These are phyloP conservation scores for Myotis daubentonii DNA, from an alignment of 2,797 vertebrate genomes.

Conservation along the genomic window DNA sequence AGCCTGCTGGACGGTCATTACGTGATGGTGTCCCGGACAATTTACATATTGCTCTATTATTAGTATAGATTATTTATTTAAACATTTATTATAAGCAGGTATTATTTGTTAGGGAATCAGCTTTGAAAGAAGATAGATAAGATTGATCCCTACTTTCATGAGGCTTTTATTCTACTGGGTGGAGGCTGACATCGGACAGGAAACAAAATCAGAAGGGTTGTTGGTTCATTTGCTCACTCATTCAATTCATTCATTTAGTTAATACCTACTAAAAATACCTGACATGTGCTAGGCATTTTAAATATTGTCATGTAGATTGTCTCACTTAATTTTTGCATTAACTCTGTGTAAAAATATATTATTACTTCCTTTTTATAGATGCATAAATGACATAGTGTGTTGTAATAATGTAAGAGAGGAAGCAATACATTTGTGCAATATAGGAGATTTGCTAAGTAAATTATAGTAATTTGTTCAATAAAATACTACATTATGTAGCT, in stretches of 20 bases:
- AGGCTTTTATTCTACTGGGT: slow-evolving; percentile 11
- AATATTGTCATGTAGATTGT: slow-evolving; percentile 29
- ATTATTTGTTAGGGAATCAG: neutral
- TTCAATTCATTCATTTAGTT: slow-evolving; percentile 48
- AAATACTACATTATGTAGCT: slow-evolving; percentile 26
- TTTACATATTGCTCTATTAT: too few relatives aligned
- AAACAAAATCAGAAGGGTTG: slow-evolving; percentile 3
- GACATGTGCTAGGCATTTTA: neutral
- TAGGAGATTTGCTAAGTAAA: slow-evolving; percentile 45
- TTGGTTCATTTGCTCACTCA: neutral
- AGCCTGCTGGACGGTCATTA: too few relatives aligned
- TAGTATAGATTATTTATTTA: too few relatives aligned
- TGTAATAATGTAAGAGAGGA: slow-evolving; percentile 35
- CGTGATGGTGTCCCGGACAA: too few relatives aligned
- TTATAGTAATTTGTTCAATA: slow-evolving; percentile 27
- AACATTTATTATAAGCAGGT: too few relatives aligned
- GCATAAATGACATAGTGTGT: slow-evolving; percentile 38
- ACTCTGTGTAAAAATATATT: neutral
- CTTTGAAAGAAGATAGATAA: neutral
- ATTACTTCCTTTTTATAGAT: slow-evolving; percentile 43
- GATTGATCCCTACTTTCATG: neutral
- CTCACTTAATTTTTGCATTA: slow-evolving; percentile 59
- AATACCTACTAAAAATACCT: slow-evolving; percentile 18
- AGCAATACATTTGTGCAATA: slow-evolving; percentile 24
- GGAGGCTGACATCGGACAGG: neutral